Evolutionary conservation across 2,888 invertebrate genomes (phyloP), one percentile per base, ranked within the genome.

Genomic region (Aleiodes testaceus): DNA sequence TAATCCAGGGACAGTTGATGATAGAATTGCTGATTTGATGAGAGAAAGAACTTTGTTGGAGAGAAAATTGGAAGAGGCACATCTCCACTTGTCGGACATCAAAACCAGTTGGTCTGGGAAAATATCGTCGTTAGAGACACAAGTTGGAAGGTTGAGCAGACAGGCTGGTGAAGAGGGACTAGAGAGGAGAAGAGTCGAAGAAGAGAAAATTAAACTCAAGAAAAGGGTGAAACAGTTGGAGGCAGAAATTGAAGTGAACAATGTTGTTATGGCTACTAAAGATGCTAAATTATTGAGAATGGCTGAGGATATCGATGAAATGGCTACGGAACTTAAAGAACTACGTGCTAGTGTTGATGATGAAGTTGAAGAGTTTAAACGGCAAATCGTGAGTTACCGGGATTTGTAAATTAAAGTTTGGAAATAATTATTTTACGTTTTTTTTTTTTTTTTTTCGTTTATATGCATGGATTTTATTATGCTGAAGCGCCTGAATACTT

Each of bases 91-190:
- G 42, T 93, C 94, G 0, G 96, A 97, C 81, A 95, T 97, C 77
- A 97, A 97, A 86, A 94, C 95, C 0, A 94, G 95, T 0, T 97
- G 97, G 97, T 96, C 96, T 81, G 94, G 95, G 12, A 96, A 96
- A 87, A 97, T 97, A 79, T 92, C 95, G 14, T 92, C 94, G 0
- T 88, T 97, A 49, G 97, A 97, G 86, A 95, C 95, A n/a, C 97
- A 97, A 91, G 93, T 94, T 74, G 94, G 94, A 79, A 91, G 95
- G 73, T 88, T 95, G 72, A 95, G 94, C 78, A 90, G 94, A 72
- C 95, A 94, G 87, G 95, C 94, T 42, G 96, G 93, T 47, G 96
- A 94, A 81, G 95, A 95, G 86, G 94, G 95, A 22, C 90, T 93
- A 3, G 95, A 95, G 83, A 91, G 95, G 77, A 89, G 95, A 79